phyloP scores from a whole-genome alignment of 2,888 invertebrate species.

The Nudaria mundana region DNA sequence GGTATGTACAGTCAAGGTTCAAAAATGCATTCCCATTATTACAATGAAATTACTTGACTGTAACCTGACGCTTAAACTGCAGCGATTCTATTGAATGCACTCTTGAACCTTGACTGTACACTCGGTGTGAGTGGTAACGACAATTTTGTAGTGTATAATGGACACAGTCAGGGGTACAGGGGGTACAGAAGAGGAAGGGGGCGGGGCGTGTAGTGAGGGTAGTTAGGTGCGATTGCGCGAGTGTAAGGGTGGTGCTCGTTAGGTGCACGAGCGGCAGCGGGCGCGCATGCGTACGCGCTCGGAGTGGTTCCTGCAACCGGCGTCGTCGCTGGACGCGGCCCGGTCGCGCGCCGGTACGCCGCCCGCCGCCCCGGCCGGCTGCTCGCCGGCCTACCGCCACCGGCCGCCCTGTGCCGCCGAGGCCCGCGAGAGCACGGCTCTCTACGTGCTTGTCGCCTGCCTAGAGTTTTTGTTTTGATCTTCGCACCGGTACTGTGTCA shows the following conservation, averaged over 20 bases:
- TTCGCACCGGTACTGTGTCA: constrained; percentile 71
- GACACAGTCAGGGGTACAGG: no score
- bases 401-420: constrained; percentile 34
- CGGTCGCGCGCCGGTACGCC: constrained; percentile 70
- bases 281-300: constrained; percentile 98
- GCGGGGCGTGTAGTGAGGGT: constrained; percentile 10
- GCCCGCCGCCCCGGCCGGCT: constrained; percentile 30
- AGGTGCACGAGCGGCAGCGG: constrained; percentile 98
- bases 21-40: no score
- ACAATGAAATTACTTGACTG: no score
- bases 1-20: no score
- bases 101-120: no score
- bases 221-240: constrained; percentile 23
- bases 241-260: constrained; percentile 42
- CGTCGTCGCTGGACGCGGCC: constrained; percentile 75
- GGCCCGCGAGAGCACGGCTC: constrained; percentile 68
- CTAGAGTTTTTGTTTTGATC: constrained; percentile 79
- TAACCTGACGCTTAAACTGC: no score
- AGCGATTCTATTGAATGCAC: no score
- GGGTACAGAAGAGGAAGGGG: no score
- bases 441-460: constrained; percentile 79
- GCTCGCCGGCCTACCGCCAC: constrained; percentile 65
- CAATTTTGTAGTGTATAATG: not conserved
- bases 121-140: no score
- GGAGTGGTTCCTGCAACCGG: constrained; percentile 96